These are phyloP conservation scores for Ciona savignyi DNA, from an alignment of 23 tunicate species.

Conservation along the genomic window DNA sequence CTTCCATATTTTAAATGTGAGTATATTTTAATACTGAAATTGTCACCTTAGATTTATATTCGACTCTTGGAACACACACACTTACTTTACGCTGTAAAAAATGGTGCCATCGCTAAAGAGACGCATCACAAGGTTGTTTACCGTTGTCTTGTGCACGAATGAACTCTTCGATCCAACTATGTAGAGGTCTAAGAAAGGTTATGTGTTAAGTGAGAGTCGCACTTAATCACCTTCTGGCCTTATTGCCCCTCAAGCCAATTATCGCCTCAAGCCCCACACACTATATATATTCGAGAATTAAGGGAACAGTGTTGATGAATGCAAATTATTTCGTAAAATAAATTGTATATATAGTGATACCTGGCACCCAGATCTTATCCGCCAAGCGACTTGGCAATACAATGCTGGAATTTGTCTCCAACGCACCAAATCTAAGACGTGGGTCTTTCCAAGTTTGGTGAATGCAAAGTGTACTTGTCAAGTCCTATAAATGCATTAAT, in stretches of 20 bases:
- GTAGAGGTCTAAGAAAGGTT: conserved; percentile 37
- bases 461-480: conserved; percentile 59
- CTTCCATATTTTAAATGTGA: too few species aligned
- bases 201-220: neutral
- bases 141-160: conserved; percentile 51
- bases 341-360: conserved; percentile 14
- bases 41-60: neutral
- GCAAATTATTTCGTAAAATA: neutral
- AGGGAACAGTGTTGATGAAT: too few species aligned
- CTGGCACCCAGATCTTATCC: conserved; percentile 69
- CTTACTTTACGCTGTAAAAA: conserved; percentile 42
- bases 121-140: conserved; percentile 56
- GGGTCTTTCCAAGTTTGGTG: conserved; percentile 81
- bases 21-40: neutral
- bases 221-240: too few species aligned
- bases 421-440: conserved; percentile 16
- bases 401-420: conserved; percentile 31
- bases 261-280: too few species aligned
- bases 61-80: neutral
- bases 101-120: conserved; percentile 56
- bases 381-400: conserved; percentile 69
- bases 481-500: conserved; percentile 36
- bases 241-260: too few species aligned
- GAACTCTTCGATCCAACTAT: conserved; percentile 76
- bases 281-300: too few species aligned